A percentile compares a stretch with the other conserved stretches of the same genome.
These are phyloP conservation scores for Eretmocerus hayati DNA, from an alignment of 2,888 invertebrate species.

Conservation along the genomic window DNA sequence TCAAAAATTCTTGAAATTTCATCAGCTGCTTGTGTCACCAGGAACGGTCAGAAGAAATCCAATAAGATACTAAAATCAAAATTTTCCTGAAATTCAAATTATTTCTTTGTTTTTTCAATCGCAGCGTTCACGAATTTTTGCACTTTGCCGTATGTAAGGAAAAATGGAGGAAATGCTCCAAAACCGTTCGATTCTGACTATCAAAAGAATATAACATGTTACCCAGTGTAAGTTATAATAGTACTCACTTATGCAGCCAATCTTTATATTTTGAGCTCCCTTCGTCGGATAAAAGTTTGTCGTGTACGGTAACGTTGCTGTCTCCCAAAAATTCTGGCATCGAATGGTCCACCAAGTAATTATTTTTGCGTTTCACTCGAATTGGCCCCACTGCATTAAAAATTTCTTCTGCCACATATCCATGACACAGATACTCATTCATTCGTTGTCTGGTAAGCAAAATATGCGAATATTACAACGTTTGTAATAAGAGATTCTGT, in stretches of 20 bases:
- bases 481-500: no score
- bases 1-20: no score
- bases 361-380: constrained; percentile 46
- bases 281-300: constrained; percentile 58
- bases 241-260: constrained; percentile 62
- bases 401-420: constrained; percentile 68
- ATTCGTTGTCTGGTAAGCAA: constrained; percentile 57
- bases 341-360: constrained; percentile 38
- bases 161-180: no score
- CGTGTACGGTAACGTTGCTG: constrained; percentile 44
- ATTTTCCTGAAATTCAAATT: no score
- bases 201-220: no score
- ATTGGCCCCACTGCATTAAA: constrained; percentile 54
- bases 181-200: no score
- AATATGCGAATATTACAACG: neutral
- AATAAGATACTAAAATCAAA: no score
- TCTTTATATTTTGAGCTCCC: constrained; percentile 68
- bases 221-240: neutral
- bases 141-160: no score
- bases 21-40: no score
- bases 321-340: constrained; percentile 30
- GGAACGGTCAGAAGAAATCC: no score
- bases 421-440: constrained; percentile 71
- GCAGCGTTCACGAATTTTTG: no score
- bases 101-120: no score